These are phyloP conservation scores for Amphiduros pacificus DNA, from an alignment of 2,888 invertebrate species.

Conservation along the genomic window DNA sequence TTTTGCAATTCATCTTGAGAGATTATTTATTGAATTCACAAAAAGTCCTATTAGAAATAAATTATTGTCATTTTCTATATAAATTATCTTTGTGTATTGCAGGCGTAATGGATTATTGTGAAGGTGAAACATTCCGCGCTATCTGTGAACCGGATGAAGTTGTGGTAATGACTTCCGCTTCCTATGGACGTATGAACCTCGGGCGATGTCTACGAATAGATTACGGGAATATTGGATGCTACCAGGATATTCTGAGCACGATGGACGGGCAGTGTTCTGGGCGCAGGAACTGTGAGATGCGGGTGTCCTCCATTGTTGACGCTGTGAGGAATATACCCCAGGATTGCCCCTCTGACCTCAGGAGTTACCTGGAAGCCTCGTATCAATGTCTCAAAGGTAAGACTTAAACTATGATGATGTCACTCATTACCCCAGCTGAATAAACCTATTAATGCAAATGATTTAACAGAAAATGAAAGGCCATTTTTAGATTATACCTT, in stretches of 20 bases:
- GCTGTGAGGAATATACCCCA: slow-evolving; percentile 8
- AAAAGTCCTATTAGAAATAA: too few species aligned
- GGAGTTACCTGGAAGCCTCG: slow-evolving; percentile 16
- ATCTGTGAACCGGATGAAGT: slow-evolving; percentile 4
- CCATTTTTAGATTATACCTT: too few species aligned
- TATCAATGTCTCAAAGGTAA: slow-evolving; percentile 19
- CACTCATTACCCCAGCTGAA: too few species aligned
- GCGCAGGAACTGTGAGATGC: slow-evolving; percentile 19
- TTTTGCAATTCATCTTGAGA: too few species aligned
- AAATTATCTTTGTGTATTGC: too few species aligned
- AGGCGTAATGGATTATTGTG: slow-evolving; percentile 9
- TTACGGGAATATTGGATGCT: slow-evolving; percentile 17
- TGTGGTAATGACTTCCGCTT: background rate
- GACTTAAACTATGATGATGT: too few species aligned
- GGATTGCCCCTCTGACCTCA: slow-evolving; percentile 13
- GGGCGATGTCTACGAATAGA: slow-evolving; percentile 6
- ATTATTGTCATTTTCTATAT: too few species aligned
- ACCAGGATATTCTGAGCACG: slow-evolving; percentile 10
- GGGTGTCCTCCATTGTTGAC: slow-evolving; percentile 18
- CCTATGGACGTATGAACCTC: slow-evolving; percentile 9
- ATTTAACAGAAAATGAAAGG: too few species aligned
- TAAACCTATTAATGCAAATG: too few species aligned
- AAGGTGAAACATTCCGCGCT: slow-evolving; percentile 7
- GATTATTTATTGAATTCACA: too few species aligned
- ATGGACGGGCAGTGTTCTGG: slow-evolving; percentile 25